phyloP scores from a whole-genome alignment of 2,113 vertebrate genomes.

The Elgaria multicarinata region DNA sequence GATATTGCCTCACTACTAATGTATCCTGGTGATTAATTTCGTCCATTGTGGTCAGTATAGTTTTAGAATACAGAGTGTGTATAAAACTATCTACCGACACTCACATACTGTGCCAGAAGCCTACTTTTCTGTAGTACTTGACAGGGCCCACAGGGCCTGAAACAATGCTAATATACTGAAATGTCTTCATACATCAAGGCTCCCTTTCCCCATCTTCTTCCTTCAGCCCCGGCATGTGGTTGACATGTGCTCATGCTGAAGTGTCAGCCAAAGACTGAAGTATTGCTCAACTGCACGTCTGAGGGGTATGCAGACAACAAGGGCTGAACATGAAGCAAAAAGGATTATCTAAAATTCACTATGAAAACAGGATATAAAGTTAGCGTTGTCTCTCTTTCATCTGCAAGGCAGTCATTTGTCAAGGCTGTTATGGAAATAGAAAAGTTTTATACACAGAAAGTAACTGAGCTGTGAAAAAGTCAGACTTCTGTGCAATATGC shows the following conservation, averaged over 20 bases:
- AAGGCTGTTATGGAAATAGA: accelerated
- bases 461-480: background rate
- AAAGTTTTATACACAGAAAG: background rate
- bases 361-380: constrained; percentile 10
- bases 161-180: constrained; percentile 36
- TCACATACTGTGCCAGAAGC: background rate
- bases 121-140: constrained; percentile 35
- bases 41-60: background rate
- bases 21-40: constrained; percentile 30
- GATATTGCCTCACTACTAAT: background rate
- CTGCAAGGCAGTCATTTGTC: background rate
- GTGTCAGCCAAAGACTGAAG: background rate
- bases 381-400: constrained; percentile 2
- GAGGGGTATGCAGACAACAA: background rate
- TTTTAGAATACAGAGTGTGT: constrained; percentile 18
- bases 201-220: constrained; percentile 11
- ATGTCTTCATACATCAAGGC: constrained; percentile 15
- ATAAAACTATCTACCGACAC: background rate
- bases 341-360: constrained; percentile 6
- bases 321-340: constrained; percentile 11
- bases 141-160: background rate
- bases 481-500: background rate
- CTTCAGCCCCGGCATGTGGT: constrained; percentile 21
- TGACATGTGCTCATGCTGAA: background rate
- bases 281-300: background rate